These are phyloP conservation scores for Leptinotarsa rubiginosa DNA, from an alignment of 2,888 invertebrate species.

Conservation along the genomic window DNA sequence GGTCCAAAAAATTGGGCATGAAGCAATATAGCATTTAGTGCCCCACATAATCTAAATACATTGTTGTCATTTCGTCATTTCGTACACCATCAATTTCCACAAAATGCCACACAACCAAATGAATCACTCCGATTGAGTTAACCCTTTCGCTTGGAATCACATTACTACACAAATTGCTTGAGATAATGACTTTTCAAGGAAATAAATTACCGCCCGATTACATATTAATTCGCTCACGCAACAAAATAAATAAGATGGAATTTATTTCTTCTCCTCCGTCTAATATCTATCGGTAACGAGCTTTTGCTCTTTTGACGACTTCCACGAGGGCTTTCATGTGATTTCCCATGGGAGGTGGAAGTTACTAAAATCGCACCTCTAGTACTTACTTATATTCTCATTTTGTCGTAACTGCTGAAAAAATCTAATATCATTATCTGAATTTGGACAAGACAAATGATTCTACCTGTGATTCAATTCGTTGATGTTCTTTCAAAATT, in stretches of 20 bases:
- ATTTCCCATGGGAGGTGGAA: conserved; percentile 48
- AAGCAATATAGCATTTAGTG: too few relatives aligned
- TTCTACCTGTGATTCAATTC: neutral
- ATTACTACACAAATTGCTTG: conserved; percentile 36
- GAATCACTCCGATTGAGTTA: conserved; percentile 29
- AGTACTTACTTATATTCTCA: conserved; percentile 18
- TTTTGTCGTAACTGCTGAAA: conserved; percentile 17
- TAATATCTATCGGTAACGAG: conserved; percentile 44
- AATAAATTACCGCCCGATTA: conserved; percentile 39
- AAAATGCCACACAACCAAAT: neutral
- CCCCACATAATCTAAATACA: too few relatives aligned
- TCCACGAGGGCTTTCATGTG: conserved; percentile 42
- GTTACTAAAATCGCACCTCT: conserved; percentile 29
- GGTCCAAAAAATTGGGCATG: too few relatives aligned
- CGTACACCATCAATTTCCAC: neutral
- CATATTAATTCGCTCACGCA: conserved; percentile 42
- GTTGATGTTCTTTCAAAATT: neutral
- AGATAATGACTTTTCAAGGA: conserved; percentile 38
- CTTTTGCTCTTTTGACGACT: conserved; percentile 46
- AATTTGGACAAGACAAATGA: conserved; percentile 37
- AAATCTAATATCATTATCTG: conserved; percentile 31
- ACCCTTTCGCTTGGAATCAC: conserved; percentile 40
- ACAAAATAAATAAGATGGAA: conserved; percentile 41
- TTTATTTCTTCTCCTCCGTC: conserved; percentile 34
- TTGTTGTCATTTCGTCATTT: neutral